phyloP scores from a whole-genome alignment of 1,140 invertebrate species.

The Glomeris maerens region DNA sequence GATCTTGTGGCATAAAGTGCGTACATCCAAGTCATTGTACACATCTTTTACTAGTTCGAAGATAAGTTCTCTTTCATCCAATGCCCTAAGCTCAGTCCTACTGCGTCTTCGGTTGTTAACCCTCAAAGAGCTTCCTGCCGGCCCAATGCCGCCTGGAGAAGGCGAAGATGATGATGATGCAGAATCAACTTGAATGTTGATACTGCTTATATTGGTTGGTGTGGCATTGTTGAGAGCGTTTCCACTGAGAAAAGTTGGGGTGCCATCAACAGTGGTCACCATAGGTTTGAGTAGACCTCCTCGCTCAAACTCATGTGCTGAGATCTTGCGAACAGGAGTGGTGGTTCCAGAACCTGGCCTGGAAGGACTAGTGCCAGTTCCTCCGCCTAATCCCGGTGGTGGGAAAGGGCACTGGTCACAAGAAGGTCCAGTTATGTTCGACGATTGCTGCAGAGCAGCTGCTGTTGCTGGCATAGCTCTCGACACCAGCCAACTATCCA shows the following conservation, averaged over 20 bases:
- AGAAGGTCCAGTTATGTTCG: slow-evolving; percentile 3
- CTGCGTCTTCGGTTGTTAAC: too few relatives aligned
- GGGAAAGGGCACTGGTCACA: too few relatives aligned
- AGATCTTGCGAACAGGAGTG: slow-evolving; percentile 86
- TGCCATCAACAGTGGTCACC: slow-evolving; percentile 77
- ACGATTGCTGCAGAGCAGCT: slow-evolving; percentile 40
- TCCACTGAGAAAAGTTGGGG: slow-evolving; percentile 75
- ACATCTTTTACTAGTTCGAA: slow-evolving; percentile 94
- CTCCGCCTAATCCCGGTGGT: slow-evolving; percentile 15
- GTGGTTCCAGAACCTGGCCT: slow-evolving; percentile 58
- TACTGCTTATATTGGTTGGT: too few relatives aligned
- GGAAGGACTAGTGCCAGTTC: slow-evolving; percentile 17
- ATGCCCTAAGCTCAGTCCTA: slow-evolving; percentile 65
- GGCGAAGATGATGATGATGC: too few relatives aligned
- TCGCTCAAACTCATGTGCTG: slow-evolving; percentile 85
- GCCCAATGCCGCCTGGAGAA: too few relatives aligned
- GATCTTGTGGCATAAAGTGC: slow-evolving; percentile 88
- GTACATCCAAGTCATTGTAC: slow-evolving; percentile 85
- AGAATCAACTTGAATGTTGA: too few relatives aligned
- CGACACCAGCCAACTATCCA: slow-evolving; percentile 79
- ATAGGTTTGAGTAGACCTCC: slow-evolving; percentile 80
- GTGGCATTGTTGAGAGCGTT: too few relatives aligned
- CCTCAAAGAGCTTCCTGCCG: too few relatives aligned
- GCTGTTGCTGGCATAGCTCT: slow-evolving; percentile 47
- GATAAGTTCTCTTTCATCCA: slow-evolving; percentile 88